Base-by-base conservation (phyloP, 2,888 invertebrate species). In the Melinopterus prodromus region DNA sequence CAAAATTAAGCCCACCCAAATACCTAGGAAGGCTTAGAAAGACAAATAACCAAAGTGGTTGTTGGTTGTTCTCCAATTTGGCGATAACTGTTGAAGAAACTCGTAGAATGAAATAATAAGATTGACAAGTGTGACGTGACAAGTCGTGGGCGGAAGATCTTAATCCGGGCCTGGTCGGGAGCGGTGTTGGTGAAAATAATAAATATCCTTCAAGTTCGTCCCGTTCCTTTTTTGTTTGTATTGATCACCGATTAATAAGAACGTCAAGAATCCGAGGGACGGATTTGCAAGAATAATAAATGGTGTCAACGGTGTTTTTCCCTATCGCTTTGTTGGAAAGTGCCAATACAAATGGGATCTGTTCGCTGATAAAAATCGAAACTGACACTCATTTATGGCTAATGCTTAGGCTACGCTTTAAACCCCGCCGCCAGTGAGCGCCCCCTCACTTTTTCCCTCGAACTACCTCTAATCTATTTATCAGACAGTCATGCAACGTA, bases 341-440 rank as follows among this genome's bases (percentile, higher is more conserved):
- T 80, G 82, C 81, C 82, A 81, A 83, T 85, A 85, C 85, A 84
- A 85, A 85, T 85, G 83, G 83, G 83, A 83, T 81, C 84, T 83
- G 81, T 83, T 84, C 84, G 82, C 81, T 83, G 84, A 84, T 84
- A 84, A 84, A 84, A 85, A 85, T 85, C 85, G 84, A 85, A 85
- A 53, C 84, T 85, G 84, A 85, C 84, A 84, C 83, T 85, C 83
- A 84, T 85, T 85, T 85, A 84, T 85, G 82, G 84, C 83, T 78
- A 83, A 83, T 84, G 84, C 84, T 84, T 84, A 84, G 84, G 84
- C 81, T 82, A 71, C 83, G 82, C 83, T 83, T 82, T 83, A 84
- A 80, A 74, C 38, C 69, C 82, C 82, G 81, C 81, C 83, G 82
- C 83, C 82, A 82, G 80, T 82, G 9, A 26, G 53, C 53, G 12